Conservation (phyloP, 1,140 invertebrate genomes). For the Ceratina australensis region DNA sequence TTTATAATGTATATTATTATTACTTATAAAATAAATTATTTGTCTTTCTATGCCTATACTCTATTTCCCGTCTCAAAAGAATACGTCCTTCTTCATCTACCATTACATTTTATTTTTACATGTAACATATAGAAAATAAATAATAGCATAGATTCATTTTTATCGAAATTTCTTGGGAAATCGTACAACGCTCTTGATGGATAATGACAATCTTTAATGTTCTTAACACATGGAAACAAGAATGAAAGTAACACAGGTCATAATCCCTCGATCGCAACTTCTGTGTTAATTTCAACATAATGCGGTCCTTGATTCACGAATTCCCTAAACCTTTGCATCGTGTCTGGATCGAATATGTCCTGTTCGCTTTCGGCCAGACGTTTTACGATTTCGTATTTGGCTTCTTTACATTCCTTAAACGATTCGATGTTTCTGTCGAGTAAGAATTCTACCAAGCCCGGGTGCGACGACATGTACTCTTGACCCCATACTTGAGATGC, state of each 20-base stretch:
- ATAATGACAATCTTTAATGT: not conserved
- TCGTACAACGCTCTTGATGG: not conserved
- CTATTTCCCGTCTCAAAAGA: not conserved
- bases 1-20: conserved; percentile 34
- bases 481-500: conserved; percentile 83
- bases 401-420: conserved; percentile 86
- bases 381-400: conserved; percentile 87
- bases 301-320: conserved; percentile 88
- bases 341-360: conserved; percentile 83
- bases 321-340: conserved; percentile 81
- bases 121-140: conserved; percentile 47
- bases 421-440: conserved; percentile 85
- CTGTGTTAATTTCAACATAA: conserved; percentile 82
- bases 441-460: conserved; percentile 88
- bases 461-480: conserved; percentile 79
- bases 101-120: conserved; percentile 35
- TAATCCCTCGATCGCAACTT: conserved; percentile 85
- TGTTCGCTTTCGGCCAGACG: conserved; percentile 81
- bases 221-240: conserved; percentile 16
- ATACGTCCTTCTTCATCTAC: conserved; percentile 30
- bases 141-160: conserved; percentile 14
- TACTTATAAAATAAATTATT: conserved; percentile 73
- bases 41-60: conserved; percentile 52
- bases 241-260: conserved; percentile 59
- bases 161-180: conserved; percentile 12